These are phyloP conservation scores for Elysia chlorotica DNA, from an alignment of 1,140 invertebrate genomes.

Conservation along the genomic window DNA sequence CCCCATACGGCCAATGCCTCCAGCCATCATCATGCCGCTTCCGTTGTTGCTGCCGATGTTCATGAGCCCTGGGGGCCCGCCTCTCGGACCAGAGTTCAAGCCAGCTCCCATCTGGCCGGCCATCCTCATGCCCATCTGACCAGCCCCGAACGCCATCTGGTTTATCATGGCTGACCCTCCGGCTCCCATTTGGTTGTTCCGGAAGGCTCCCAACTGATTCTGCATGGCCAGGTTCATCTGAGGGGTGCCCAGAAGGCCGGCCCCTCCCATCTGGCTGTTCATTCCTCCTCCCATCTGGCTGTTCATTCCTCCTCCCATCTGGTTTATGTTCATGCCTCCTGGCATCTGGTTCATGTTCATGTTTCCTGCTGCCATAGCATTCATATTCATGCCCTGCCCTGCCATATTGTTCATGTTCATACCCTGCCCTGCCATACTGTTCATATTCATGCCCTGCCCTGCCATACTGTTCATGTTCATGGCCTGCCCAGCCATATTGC, in stretches of 20 bases:
- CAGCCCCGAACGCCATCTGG: too few species aligned
- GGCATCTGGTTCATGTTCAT: background rate
- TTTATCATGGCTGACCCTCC: slow-evolving; percentile 17
- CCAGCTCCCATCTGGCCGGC: slow-evolving; percentile 8
- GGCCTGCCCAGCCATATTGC: background rate
- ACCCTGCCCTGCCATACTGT: background rate
- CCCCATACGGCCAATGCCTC: too few species aligned
- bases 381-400: background rate
- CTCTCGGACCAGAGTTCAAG: too few species aligned
- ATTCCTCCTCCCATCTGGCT: slow-evolving; percentile 1
- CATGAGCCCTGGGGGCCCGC: too few species aligned
- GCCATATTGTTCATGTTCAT: background rate
- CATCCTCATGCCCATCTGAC: slow-evolving; percentile 11
- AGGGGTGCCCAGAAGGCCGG: background rate
- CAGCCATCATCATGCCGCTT: too few species aligned
- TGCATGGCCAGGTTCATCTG: background rate
- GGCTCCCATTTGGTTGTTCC: slow-evolving; percentile 19
- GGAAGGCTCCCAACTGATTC: background rate
- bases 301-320: slow-evolving; percentile 2
- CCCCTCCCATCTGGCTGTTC: slow-evolving; percentile 4
- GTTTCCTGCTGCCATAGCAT: too few species aligned
- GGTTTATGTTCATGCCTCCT: background rate
- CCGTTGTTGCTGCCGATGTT: too few species aligned
- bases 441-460: background rate
- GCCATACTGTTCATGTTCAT: background rate